Percentiles rank a stretch among this genome's conserved stretches.
Conservation (phyloP, 2,888 invertebrate genomes). For the Danaus chrysippus region DNA sequence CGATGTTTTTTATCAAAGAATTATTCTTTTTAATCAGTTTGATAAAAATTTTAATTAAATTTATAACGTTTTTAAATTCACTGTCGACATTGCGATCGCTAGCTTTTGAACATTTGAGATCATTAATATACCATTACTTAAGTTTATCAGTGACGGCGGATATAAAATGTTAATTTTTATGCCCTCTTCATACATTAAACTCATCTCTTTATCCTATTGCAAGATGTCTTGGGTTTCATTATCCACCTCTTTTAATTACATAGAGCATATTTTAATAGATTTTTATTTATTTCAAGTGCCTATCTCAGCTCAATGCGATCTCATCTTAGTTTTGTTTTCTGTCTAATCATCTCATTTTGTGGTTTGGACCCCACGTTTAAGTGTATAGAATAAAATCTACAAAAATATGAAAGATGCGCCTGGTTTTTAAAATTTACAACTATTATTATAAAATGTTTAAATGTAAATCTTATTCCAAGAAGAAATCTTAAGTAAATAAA, state of each 20-base stretch:
- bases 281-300: constrained; percentile 18
- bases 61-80: not conserved
- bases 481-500: no score
- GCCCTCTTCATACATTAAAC: not conserved
- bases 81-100: not conserved
- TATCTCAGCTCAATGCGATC: constrained; percentile 25
- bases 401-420: no score
- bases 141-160: not conserved
- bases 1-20: not conserved
- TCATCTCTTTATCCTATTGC: not conserved
- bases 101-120: not conserved
- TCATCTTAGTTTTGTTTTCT: constrained; percentile 25
- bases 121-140: not conserved
- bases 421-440: no score
- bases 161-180: constrained; percentile 6
- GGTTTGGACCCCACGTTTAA: not conserved
- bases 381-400: not conserved
- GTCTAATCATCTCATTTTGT: constrained; percentile 8
- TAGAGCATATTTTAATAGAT: constrained; percentile 22
- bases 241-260: constrained; percentile 14
- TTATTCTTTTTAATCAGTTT: not conserved
- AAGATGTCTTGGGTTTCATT: constrained; percentile 19
- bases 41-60: not conserved
- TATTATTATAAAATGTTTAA: no score
- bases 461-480: no score